Conservation (phyloP, 2,797 vertebrate genomes). For the Delichon dasypus region DNA sequence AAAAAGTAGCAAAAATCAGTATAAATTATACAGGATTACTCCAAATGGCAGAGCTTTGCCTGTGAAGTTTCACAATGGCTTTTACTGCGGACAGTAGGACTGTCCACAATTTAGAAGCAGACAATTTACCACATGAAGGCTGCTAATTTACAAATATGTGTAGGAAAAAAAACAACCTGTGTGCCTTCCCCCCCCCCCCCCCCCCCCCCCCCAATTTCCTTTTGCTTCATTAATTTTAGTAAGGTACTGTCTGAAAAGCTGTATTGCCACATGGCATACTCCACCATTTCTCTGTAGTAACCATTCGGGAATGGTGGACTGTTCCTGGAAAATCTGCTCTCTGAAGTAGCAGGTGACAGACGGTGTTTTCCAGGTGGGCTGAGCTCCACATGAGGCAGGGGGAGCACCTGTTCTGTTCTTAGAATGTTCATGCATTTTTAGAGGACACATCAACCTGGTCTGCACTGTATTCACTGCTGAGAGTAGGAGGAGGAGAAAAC, state of each 20-base stretch:
- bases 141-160: background rate
- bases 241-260: constrained; percentile 21
- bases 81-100: background rate
- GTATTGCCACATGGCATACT: background rate
- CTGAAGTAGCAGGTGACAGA: background rate
- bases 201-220: background rate
- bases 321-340: constrained; percentile 29
- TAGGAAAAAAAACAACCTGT: background rate
- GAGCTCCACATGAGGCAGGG: constrained; percentile 57
- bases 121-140: background rate
- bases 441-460: background rate
- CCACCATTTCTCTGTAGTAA: background rate
- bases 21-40: background rate
- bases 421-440: constrained; percentile 34
- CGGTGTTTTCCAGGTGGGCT: constrained; percentile 58
- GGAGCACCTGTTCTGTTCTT: constrained; percentile 62
- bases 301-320: background rate
- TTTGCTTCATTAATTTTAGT: constrained; percentile 30
- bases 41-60: background rate
- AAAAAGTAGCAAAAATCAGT: background rate
- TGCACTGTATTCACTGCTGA: background rate
- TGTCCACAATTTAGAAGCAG: background rate
- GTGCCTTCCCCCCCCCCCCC: background rate
- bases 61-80: background rate
- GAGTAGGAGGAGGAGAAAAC: background rate